Conservation (phyloP, 2,797 vertebrate genomes). For the Gymnodraco acuticeps region DNA sequence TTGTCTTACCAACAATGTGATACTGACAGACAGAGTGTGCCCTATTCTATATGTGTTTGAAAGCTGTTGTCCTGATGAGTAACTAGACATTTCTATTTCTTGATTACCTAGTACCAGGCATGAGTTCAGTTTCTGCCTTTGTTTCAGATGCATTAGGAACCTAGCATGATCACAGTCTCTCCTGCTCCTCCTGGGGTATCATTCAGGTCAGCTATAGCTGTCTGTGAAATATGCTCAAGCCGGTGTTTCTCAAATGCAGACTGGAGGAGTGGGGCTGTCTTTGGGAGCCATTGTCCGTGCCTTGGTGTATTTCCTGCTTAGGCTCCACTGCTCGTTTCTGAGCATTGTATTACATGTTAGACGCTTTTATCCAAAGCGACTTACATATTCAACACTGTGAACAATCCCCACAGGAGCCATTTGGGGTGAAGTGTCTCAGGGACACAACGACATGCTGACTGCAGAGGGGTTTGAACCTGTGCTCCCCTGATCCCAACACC, state of each 20-base stretch:
- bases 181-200: background rate
- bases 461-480: too few species aligned
- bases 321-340: background rate
- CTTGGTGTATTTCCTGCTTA: constrained; percentile 6
- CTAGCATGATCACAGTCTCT: background rate
- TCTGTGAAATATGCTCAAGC: constrained; percentile 36
- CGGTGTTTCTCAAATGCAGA: constrained; percentile 24
- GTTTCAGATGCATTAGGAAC: background rate
- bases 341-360: background rate
- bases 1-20: background rate
- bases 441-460: too few species aligned
- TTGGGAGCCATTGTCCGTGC: constrained; percentile 4
- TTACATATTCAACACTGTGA: too few species aligned
- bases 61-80: background rate
- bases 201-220: constrained; percentile 8
- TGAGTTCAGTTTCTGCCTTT: background rate
- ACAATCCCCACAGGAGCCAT: too few species aligned
- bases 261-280: constrained; percentile 13
- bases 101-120: background rate
- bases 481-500: too few species aligned
- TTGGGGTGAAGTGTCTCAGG: too few species aligned
- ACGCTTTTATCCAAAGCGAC: too few species aligned
- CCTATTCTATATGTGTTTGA: background rate
- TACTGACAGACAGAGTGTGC: background rate
- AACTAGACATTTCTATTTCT: background rate